Evolutionary conservation across 2,888 invertebrate genomes (phyloP).

Genomic region (Malthinus seriepunctatus): DNA sequence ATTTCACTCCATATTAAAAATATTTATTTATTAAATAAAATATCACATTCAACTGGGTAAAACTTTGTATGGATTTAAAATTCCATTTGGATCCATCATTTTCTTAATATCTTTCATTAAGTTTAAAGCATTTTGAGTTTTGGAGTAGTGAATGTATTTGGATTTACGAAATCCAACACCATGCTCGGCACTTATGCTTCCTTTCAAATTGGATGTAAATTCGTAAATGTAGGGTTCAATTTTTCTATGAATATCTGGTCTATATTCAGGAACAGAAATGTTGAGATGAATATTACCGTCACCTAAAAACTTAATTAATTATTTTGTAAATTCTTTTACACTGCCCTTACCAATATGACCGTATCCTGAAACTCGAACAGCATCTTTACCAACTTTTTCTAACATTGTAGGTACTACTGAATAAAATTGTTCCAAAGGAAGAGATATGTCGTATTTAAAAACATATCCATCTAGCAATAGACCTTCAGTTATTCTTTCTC

Average conservation of each 20-base stretch:
- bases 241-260: conserved; percentile 61
- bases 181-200: conserved; percentile 96
- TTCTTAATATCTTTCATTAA: conserved; percentile 84
- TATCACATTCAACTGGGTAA: conserved; percentile 38
- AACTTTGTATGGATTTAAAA: conserved; percentile 97
- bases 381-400: conserved; percentile 65
- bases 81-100: conserved; percentile 90
- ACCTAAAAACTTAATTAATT: conserved; percentile 56
- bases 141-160: conserved; percentile 81
- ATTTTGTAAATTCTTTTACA: neutral
- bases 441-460: conserved; percentile 94
- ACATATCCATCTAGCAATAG: conserved; percentile 81
- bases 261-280: conserved; percentile 72
- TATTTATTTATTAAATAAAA: neutral
- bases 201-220: conserved; percentile 76
- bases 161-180: conserved; percentile 92
- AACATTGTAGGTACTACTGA: conserved; percentile 75
- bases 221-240: conserved; percentile 94
- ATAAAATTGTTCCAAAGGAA: conserved; percentile 85
- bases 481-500: conserved; percentile 83
- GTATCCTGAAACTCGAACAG: conserved; percentile 77
- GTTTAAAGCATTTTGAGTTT: conserved; percentile 71
- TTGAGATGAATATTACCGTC: conserved; percentile 97
- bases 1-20: neutral
- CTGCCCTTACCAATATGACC: conserved; percentile 84